Percentiles rank a stretch among this genome's conserved stretches.
Evolutionary conservation across 2,888 invertebrate species (phyloP).

Genomic region (Anarsia innoxiella): DNA sequence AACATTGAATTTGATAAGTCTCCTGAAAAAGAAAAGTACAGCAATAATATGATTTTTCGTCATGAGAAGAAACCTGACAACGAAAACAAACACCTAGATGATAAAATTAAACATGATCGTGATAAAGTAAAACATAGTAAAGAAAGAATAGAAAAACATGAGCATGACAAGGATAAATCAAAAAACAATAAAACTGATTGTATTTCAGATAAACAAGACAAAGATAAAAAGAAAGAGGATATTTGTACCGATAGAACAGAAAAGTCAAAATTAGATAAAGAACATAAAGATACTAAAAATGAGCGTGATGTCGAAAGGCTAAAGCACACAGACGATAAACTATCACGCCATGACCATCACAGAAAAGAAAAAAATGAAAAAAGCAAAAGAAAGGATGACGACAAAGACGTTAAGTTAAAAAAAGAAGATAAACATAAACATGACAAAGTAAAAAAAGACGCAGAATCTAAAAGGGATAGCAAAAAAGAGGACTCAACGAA

Average conservation of each 20-base stretch:
- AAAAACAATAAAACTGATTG: conserved; percentile 43
- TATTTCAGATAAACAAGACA: conserved; percentile 41
- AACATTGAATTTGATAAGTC: conserved; percentile 60
- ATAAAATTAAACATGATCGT: conserved; percentile 53
- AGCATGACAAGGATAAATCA: conserved; percentile 44
- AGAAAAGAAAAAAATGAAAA: conserved; percentile 60
- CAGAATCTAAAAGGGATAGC: conserved; percentile 53
- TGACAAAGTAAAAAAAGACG: conserved; percentile 55
- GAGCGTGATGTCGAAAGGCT: conserved; percentile 45
- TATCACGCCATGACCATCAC: conserved; percentile 64
- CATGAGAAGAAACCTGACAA: conserved; percentile 41
- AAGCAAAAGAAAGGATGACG: conserved; percentile 51
- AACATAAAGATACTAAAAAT: conserved; percentile 35
- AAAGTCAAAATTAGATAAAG: conserved; percentile 44
- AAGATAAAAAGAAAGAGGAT: conserved; percentile 46
- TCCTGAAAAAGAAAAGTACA: conserved; percentile 51
- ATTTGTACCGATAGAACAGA: conserved; percentile 31
- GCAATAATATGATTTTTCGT: conserved; percentile 1
- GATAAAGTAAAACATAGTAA: conserved; percentile 50
- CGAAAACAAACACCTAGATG: conserved; percentile 55
- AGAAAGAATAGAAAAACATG: conserved; percentile 55
- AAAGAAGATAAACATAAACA: conserved; percentile 70
- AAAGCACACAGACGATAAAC: conserved; percentile 52
- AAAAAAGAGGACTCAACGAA: conserved; percentile 61
- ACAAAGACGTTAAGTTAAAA: conserved; percentile 45